Evolutionary conservation across 2,797 vertebrate genomes (phyloP).

Genomic region (Helostoma temminkii): DNA sequence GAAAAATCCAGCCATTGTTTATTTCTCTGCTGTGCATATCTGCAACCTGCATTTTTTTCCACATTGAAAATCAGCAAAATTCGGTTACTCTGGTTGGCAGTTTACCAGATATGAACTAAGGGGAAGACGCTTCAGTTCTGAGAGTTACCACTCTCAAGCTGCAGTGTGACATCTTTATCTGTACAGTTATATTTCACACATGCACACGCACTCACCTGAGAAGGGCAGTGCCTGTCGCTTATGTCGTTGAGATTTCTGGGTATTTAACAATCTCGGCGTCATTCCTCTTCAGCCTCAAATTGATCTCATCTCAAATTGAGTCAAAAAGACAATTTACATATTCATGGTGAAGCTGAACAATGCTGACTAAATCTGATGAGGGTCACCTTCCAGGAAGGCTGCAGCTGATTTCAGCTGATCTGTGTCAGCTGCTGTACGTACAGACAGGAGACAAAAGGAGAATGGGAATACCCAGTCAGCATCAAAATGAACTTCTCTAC

Average conservation of each 20-base stretch:
- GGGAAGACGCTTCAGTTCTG: slow-evolving; percentile 42
- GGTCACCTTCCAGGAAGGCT: slow-evolving; percentile 71
- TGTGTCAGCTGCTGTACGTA: slow-evolving; percentile 34
- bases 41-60: slow-evolving; percentile 19
- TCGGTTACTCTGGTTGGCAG: slow-evolving; percentile 14
- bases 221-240: slow-evolving; percentile 69
- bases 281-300: slow-evolving; percentile 63
- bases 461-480: slow-evolving; percentile 8
- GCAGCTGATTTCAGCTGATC: slow-evolving; percentile 51
- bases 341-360: slow-evolving; percentile 73
- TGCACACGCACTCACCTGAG: slow-evolving; percentile 47
- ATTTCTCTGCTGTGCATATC: slow-evolving; percentile 54
- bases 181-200: slow-evolving; percentile 18
- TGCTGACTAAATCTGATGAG: slow-evolving; percentile 64
- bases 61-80: slow-evolving; percentile 47
- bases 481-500: background rate
- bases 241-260: slow-evolving; percentile 75
- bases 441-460: background rate
- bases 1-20: slow-evolving; percentile 57
- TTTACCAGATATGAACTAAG: slow-evolving; percentile 36
- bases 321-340: slow-evolving; percentile 76
- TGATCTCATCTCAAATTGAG: slow-evolving; percentile 72
- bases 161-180: slow-evolving; percentile 31
- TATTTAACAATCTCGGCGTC: slow-evolving; percentile 76
- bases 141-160: slow-evolving; percentile 52